phyloP scores from a whole-genome alignment of 1,140 invertebrate genomes.

The Brachionus manjavacas region DNA sequence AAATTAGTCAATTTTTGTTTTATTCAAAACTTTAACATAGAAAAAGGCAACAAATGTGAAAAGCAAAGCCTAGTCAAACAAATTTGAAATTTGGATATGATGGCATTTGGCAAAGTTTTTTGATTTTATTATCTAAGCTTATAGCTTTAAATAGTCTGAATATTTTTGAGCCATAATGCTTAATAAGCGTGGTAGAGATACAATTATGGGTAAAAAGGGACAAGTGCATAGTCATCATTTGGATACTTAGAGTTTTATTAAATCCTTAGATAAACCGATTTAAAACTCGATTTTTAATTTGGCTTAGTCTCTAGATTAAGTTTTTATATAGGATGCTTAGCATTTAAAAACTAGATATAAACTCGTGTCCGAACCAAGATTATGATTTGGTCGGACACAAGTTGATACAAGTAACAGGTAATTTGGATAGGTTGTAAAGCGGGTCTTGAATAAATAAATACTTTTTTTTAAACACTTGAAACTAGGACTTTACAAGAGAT shows the following conservation, averaged over 20 bases:
- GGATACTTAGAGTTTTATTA: neutral
- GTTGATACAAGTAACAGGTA: constrained; percentile 1
- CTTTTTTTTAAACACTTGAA: neutral
- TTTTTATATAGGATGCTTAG: neutral
- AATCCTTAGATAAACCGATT: neutral
- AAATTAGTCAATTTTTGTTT: neutral
- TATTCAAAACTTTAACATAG: neutral
- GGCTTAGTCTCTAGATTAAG: neutral
- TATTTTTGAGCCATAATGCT: neutral
- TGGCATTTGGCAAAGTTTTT: neutral
- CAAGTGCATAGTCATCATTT: neutral
- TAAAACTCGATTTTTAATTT: neutral
- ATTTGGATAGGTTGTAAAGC: neutral
- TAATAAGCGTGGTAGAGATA: neutral
- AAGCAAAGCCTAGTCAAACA: neutral
- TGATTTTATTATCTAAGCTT: neutral
- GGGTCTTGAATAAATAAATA: neutral
- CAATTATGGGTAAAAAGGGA: neutral
- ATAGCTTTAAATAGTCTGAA: neutral
- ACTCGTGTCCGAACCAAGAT: neutral
- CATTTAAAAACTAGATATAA: neutral
- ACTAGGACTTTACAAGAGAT: constrained; percentile 6
- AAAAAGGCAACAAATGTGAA: neutral
- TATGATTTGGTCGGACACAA: neutral
- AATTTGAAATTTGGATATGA: neutral